Percentiles rank a stretch among this genome's conserved stretches.
phyloP scores from a whole-genome alignment of 2,888 invertebrate species.

The Nysson spinosus region DNA sequence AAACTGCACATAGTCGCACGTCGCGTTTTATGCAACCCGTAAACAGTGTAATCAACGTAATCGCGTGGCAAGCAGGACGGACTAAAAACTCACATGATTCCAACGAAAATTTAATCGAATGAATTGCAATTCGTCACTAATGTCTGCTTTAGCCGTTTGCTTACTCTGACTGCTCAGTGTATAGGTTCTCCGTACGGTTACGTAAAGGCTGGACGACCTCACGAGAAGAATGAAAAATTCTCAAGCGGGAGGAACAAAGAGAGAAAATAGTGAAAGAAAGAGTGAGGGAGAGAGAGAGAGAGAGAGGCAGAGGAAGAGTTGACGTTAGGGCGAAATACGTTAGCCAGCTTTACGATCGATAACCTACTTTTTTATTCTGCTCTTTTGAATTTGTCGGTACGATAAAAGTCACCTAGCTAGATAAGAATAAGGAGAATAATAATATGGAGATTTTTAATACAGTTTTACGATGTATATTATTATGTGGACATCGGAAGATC shows the following conservation, averaged over 20 bases:
- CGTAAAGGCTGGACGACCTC: not conserved
- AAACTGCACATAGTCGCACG: no score
- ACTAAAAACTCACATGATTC: slow-evolving; percentile 30
- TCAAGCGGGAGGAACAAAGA: no score
- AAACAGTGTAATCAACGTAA: slow-evolving; percentile 44
- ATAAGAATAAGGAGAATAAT: no score
- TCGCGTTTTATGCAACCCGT: slow-evolving; percentile 50
- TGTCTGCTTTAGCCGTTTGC: no score
- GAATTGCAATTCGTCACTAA: slow-evolving; percentile 38
- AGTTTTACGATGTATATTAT: no score
- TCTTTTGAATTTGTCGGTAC: not conserved
- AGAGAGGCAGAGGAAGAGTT: not conserved
- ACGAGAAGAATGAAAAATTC: not conserved
- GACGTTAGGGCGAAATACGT: not conserved
- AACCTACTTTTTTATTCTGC: slow-evolving; percentile 28
- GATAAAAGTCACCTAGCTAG: not conserved
- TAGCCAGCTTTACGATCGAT: slow-evolving; percentile 36
- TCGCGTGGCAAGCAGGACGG: slow-evolving; percentile 13
- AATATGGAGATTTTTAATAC: no score
- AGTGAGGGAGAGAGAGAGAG: not conserved
- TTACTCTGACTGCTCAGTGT: not conserved
- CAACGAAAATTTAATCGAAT: slow-evolving; percentile 45
- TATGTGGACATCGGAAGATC: no score
- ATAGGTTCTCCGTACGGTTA: no score
- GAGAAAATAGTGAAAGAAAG: no score